phyloP scores from a whole-genome alignment of 2,113 vertebrate genomes.

The Pelecanus crispus region DNA sequence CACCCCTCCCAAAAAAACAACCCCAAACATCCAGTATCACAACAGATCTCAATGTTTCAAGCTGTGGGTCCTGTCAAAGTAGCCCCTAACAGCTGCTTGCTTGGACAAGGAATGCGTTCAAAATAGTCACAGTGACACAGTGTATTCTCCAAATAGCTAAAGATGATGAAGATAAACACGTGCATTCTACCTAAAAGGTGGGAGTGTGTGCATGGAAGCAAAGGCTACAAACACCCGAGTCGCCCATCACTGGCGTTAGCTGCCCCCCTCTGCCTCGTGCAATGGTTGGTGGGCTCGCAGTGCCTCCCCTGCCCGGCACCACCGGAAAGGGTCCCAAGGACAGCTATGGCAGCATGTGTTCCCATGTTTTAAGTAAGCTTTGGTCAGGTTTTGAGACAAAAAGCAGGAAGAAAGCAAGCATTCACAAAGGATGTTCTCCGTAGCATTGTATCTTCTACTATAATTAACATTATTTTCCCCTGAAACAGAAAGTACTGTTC shows the following conservation, averaged over 20 bases:
- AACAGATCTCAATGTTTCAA: not conserved
- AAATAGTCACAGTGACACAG: not conserved
- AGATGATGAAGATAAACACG: not conserved
- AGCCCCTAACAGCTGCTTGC: not conserved
- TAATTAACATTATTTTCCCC: not conserved
- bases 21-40: not conserved
- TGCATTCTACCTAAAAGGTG: not conserved
- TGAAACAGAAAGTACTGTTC: not conserved
- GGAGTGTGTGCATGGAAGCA: not conserved
- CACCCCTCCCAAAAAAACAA: not conserved
- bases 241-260: not conserved
- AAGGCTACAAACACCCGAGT: fast-evolving
- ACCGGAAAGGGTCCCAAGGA: not conserved
- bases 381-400: not conserved
- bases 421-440: not conserved
- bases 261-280: not conserved
- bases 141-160: not conserved
- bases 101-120: not conserved
- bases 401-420: not conserved
- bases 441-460: not conserved
- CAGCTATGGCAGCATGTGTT: not conserved
- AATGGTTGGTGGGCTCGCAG: not conserved
- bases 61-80: not conserved
- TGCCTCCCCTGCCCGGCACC: not conserved
- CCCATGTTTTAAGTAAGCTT: not conserved